Percentiles rank a stretch among this genome's conserved stretches.
These are phyloP conservation scores for Naja naja DNA, from an alignment of 2,113 vertebrate genomes.

Conservation along the genomic window DNA sequence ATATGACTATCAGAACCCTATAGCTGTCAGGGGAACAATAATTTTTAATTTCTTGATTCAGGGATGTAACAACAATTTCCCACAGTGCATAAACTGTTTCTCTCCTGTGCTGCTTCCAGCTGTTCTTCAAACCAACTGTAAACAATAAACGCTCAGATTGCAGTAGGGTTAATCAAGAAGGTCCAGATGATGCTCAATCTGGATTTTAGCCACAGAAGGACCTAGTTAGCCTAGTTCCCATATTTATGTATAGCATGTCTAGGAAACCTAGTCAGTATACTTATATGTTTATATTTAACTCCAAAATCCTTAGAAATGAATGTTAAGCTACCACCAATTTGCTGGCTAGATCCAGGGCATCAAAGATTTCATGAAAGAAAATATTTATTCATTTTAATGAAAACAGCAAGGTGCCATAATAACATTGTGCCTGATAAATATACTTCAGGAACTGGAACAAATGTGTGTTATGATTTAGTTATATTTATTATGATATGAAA, in stretches of 20 bases:
- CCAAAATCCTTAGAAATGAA: not conserved
- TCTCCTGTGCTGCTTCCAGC: not conserved
- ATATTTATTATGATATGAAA: not conserved
- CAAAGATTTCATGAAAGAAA: not conserved
- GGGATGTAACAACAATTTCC: not conserved
- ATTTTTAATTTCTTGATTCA: conserved; percentile 33
- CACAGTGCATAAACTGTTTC: not conserved
- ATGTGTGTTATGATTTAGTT: not conserved
- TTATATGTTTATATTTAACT: not conserved
- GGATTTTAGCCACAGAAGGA: not conserved
- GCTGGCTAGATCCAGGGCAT: not conserved
- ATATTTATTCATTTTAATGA: not conserved
- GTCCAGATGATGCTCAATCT: not conserved
- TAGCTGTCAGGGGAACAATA: conserved; percentile 18
- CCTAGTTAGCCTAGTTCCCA: not conserved
- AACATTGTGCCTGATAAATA: not conserved
- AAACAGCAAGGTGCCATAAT: not conserved
- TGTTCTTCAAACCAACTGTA: not conserved
- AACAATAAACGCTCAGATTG: not conserved
- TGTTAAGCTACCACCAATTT: not conserved
- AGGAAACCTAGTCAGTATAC: not conserved
- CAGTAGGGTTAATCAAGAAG: not conserved
- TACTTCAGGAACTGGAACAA: not conserved
- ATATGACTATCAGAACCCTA: conserved; percentile 28
- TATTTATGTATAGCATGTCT: not conserved